Percentiles rank a stretch among this genome's conserved stretches.
These are phyloP conservation scores for Falco biarmicus DNA, from an alignment of 2,797 vertebrate species.

Conservation along the genomic window DNA sequence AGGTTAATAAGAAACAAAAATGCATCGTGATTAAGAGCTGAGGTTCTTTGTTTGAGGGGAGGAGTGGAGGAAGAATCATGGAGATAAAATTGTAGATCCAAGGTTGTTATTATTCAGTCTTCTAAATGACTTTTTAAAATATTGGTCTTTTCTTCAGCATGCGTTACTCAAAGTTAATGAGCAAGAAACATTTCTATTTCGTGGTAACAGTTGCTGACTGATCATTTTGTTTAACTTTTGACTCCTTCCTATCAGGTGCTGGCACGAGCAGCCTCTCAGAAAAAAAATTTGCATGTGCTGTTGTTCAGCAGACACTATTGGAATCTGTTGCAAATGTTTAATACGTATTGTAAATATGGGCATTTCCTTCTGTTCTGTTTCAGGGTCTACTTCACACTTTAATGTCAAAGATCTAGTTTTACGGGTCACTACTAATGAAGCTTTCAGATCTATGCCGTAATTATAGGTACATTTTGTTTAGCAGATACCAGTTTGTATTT, in stretches of 20 bases:
- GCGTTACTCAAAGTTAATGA: neutral
- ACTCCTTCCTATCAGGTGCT: slow-evolving; percentile 23
- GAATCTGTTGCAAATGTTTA: neutral
- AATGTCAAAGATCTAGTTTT: neutral
- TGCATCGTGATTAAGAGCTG: neutral
- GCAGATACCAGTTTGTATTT: slow-evolving; percentile 44
- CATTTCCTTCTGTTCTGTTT: slow-evolving; percentile 1
- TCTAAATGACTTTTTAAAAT: neutral
- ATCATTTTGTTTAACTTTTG: slow-evolving; percentile 18
- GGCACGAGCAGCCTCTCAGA: neutral
- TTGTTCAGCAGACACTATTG: neutral
- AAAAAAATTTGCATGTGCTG: neutral
- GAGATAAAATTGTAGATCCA: neutral
- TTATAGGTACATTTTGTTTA: slow-evolving; percentile 46
- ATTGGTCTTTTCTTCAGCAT: neutral
- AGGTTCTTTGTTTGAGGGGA: neutral
- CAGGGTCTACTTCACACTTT: neutral
- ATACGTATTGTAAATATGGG: neutral
- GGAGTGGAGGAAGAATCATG: neutral
- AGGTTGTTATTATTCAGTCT: neutral
- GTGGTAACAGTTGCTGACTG: neutral
- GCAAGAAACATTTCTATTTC: neutral
- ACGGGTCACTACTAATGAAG: slow-evolving; percentile 43
- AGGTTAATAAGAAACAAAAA: neutral
- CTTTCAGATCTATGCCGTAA: slow-evolving; percentile 32